Base-by-base conservation (phyloP, 2,888 invertebrate species). In the Lordiphosa fenestrarum region DNA sequence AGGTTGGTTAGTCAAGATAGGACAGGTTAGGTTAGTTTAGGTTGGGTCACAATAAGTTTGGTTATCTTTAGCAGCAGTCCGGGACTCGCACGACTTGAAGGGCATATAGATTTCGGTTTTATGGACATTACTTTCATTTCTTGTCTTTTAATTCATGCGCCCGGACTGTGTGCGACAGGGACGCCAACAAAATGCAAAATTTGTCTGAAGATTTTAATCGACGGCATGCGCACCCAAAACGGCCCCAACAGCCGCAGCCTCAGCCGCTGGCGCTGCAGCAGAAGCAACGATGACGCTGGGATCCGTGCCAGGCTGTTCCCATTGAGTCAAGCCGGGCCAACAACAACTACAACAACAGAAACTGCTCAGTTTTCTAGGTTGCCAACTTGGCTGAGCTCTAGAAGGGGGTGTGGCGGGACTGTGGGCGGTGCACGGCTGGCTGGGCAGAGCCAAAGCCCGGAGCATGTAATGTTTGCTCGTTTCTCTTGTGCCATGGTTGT, bases 151-250 rank as follows among this genome's bases (percentile, higher is more conserved):
- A 85, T 86, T 85, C 85, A 85, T 83, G 81, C 70, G 70, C 57
- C 67, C 52, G 69, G 61, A 39, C 60, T 69, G 63, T 57, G 66
- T 71, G 71, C 61, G 73, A 82, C 73, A 65, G 80, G 60, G 83
- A 77, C 71, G 77, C 81, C 74, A 78, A 74, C 71, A 69, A 75
- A 78, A 73, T 75, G 74, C 74, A 71, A 86, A 81, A 83, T 81
- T 84, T 86, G 86, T 88, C 88, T 88, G 87, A 73, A 87, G 87
- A 88, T 87, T 85, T 84, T 83, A 85, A 87, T 88, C 88, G 83
- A 69, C 69, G 74, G 71, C 77, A 78, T 73, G 75, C 65, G 73
- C 64, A 73, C 77, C 70, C 71, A 71, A 82, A 75, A 68, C 69
- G 64, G 66, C 65, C 69, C 75, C 69, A 71, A 70, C 53, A 23